Evolutionary conservation across 2,113 vertebrate genomes (phyloP).

Genomic region (Syrmaticus mikado): DNA sequence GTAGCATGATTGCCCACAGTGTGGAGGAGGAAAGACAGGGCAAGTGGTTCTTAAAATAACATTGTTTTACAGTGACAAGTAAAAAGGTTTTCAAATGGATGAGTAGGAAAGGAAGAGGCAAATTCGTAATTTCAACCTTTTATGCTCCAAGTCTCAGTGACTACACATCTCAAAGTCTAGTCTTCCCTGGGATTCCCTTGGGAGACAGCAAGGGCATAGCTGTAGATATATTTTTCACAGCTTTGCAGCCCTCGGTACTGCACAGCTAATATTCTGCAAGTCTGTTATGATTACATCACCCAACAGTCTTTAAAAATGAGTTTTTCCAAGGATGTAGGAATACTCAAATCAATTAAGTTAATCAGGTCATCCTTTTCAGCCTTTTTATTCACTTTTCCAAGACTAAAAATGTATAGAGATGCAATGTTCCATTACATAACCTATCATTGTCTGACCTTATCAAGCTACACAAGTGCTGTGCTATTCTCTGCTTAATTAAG

Average conservation of each 20-base stretch:
- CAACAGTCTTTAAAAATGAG: not conserved
- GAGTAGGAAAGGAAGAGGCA: not conserved
- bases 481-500: conserved; percentile 1
- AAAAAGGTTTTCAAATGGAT: not conserved
- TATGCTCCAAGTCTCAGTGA: not conserved
- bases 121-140: not conserved
- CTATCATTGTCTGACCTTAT: not conserved
- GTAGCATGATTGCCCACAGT: not conserved
- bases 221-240: not conserved
- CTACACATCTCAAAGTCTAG: not conserved
- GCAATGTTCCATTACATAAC: not conserved
- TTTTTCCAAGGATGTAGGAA: not conserved
- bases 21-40: not conserved
- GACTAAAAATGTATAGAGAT: not conserved
- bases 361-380: not conserved
- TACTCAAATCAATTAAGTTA: not conserved
- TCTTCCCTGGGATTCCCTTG: not conserved
- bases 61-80: not conserved
- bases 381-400: not conserved
- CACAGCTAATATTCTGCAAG: not conserved
- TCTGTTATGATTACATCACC: conserved; percentile 1
- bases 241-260: not conserved
- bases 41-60: not conserved
- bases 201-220: not conserved
- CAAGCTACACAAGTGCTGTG: not conserved